Conservation (phyloP, 2,888 invertebrate genomes). For the Sialis fuliginosa region DNA sequence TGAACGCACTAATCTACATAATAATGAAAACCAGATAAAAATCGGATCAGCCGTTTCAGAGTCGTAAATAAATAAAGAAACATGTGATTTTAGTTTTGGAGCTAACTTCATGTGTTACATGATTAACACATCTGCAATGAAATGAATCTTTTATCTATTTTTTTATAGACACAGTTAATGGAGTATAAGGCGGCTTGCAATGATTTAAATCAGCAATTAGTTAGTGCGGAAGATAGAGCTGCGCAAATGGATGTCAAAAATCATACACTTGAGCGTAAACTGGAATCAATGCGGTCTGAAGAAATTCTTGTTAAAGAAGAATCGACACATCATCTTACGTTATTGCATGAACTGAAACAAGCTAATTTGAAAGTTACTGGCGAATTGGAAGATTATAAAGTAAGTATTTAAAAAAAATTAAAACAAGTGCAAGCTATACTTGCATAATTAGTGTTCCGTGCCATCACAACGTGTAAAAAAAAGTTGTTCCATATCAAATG, state of each 20-base stretch:
- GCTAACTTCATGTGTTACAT: no score
- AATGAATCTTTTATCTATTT: no score
- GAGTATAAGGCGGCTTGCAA: slow-evolving; percentile 20
- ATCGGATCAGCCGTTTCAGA: no score
- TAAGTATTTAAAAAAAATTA: slow-evolving; percentile 5
- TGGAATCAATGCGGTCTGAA: slow-evolving; percentile 27
- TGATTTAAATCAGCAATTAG: slow-evolving; percentile 19
- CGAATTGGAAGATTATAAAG: slow-evolving; percentile 25
- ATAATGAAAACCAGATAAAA: no score
- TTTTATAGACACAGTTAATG: slow-evolving; percentile 15
- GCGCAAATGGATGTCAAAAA: slow-evolving; percentile 18
- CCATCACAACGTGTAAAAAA: no score
- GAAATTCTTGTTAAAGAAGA: slow-evolving; percentile 39
- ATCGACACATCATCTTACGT: slow-evolving; percentile 35
- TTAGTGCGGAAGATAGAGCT: slow-evolving; percentile 17
- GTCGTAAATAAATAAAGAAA: no score
- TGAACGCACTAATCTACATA: no score
- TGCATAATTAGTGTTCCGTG: no score
- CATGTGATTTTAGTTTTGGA: no score
- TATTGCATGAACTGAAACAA: slow-evolving; percentile 34
- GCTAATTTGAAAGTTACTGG: slow-evolving; percentile 32
- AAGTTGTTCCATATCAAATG: no score
- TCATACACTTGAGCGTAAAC: slow-evolving; percentile 20
- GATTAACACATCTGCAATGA: no score
- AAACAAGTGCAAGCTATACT: no score